Conservation (phyloP, 2,888 invertebrate species). For the Adelphocoris suturalis region DNA sequence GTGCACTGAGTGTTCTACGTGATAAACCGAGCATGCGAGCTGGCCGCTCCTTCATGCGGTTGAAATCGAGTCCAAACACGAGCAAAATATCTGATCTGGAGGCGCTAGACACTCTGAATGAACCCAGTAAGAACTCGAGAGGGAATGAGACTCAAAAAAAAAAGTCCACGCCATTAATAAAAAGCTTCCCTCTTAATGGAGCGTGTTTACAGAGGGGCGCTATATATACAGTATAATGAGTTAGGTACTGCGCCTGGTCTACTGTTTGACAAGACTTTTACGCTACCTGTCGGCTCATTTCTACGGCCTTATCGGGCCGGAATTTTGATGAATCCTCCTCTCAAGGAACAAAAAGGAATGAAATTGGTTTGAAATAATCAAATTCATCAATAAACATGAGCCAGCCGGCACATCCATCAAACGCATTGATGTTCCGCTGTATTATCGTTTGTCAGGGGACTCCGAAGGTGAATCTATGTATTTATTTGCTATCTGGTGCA, state of each 20-base stretch:
- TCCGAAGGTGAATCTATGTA: neutral
- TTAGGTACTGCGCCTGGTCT: neutral
- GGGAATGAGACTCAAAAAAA: constrained; percentile 16
- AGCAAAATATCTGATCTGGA: neutral
- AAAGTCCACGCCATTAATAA: constrained; percentile 21
- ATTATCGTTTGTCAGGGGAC: neutral
- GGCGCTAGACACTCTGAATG: constrained; percentile 27
- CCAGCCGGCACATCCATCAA: constrained; percentile 8
- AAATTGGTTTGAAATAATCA: neutral
- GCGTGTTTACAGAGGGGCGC: constrained; percentile 32
- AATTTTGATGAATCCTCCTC: neutral
- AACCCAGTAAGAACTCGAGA: constrained; percentile 35
- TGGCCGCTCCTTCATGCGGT: neutral
- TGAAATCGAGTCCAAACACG: neutral
- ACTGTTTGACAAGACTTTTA: neutral
- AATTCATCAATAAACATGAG: neutral
- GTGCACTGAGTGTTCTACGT: too few relatives aligned
- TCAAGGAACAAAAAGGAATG: neutral
- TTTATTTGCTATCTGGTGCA: neutral
- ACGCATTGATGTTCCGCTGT: neutral
- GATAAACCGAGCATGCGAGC: neutral
- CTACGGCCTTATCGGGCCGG: neutral
- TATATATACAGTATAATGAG: neutral
- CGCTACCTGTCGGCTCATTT: constrained; percentile 8
- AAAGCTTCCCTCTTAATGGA: constrained; percentile 8